Evolutionary conservation across 2,113 vertebrate genomes (phyloP).

Genomic region (Coracopsis vasa): DNA sequence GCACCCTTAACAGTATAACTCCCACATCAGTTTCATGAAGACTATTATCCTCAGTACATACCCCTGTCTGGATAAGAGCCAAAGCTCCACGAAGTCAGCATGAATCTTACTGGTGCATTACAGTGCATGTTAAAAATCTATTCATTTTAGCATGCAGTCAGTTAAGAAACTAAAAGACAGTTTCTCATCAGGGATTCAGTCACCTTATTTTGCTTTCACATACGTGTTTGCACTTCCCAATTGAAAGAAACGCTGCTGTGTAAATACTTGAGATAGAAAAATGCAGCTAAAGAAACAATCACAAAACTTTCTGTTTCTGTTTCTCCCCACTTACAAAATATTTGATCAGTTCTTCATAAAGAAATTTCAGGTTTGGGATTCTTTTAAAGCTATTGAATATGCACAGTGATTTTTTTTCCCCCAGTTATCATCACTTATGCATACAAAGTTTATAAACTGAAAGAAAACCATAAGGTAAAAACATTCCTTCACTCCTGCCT

Average conservation of each 20-base stretch:
- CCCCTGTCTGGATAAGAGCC: background rate
- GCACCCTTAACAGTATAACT: background rate
- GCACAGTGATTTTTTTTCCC: background rate
- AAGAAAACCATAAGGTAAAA: background rate
- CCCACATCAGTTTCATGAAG: background rate
- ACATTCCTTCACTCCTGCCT: background rate
- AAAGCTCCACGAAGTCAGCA: background rate
- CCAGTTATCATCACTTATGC: background rate
- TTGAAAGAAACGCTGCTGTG: background rate
- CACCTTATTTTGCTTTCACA: background rate
- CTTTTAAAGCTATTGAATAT: background rate
- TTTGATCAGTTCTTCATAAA: background rate
- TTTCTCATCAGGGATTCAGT: background rate
- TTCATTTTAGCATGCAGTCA: background rate
- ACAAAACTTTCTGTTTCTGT: background rate
- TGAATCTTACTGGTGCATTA: background rate
- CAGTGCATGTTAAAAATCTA: background rate
- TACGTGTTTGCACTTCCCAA: background rate
- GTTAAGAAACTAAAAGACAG: background rate
- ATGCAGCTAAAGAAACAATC: background rate
- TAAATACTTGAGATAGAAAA: background rate
- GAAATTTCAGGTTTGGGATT: background rate
- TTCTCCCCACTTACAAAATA: background rate
- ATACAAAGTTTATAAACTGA: background rate
- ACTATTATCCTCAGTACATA: background rate